A percentile compares a stretch with the other conserved stretches of the same genome.
These are phyloP conservation scores for Entomyzon cyanotis DNA, from an alignment of 2,113 vertebrate genomes.

Conservation along the genomic window DNA sequence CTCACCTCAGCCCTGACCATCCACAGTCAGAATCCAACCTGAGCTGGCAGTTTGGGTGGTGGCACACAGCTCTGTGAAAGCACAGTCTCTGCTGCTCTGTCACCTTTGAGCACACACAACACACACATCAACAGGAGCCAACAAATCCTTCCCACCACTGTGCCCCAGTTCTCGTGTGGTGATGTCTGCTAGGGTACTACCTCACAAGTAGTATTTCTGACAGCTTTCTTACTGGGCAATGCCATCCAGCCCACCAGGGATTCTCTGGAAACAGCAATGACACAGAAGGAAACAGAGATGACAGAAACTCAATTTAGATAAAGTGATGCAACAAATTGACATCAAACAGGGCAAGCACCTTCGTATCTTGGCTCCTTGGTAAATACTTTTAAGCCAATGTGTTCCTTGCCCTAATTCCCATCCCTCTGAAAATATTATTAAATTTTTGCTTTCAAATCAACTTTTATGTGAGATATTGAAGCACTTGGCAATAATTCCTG, in stretches of 20 bases:
- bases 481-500: background rate
- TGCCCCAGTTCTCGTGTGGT: background rate
- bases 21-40: background rate
- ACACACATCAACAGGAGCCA: background rate
- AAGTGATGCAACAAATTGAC: background rate
- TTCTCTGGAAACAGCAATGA: background rate
- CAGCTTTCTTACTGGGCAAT: background rate
- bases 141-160: background rate
- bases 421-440: background rate
- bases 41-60: background rate
- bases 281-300: background rate
- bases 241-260: background rate
- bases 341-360: background rate
- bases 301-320: background rate
- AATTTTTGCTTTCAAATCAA: background rate
- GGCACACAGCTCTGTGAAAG: background rate
- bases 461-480: background rate
- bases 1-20: background rate
- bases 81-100: background rate
- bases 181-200: background rate
- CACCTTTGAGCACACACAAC: background rate
- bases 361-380: background rate
- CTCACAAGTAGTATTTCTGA: fast-evolving
- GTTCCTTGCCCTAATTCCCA: background rate
- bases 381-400: background rate